phyloP scores from a whole-genome alignment of 2,113 vertebrate genomes.

The Plestiodon gilberti region DNA sequence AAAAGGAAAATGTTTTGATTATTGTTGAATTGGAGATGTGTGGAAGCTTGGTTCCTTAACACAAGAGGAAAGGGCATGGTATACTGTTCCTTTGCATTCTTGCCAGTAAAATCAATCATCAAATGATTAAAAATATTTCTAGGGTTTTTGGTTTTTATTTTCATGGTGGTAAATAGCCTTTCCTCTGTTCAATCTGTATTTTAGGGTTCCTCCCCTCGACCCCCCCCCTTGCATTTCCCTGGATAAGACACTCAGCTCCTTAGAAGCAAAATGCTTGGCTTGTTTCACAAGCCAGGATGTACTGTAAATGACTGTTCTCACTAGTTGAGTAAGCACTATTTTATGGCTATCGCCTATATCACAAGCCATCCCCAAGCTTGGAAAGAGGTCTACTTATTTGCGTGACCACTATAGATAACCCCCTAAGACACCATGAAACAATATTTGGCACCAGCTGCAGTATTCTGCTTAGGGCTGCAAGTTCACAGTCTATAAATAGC shows the following conservation, averaged over 20 bases:
- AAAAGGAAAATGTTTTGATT: slow-evolving; percentile 42
- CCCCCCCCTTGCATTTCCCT: slow-evolving; percentile 30
- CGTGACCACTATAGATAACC: not conserved
- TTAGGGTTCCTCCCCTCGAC: slow-evolving; percentile 31
- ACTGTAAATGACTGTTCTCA: not conserved
- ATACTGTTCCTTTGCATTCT: slow-evolving; percentile 50
- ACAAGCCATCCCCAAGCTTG: not conserved
- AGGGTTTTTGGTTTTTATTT: too few relatives aligned
- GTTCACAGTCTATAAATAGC: not conserved
- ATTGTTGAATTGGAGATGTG: slow-evolving; percentile 21
- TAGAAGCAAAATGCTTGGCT: accelerated
- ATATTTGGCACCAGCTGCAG: too few relatives aligned
- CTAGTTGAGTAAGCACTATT: not conserved
- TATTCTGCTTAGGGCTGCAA: not conserved
- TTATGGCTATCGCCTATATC: not conserved
- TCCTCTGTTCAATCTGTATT: slow-evolving; percentile 9
- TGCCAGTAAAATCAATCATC: slow-evolving; percentile 60
- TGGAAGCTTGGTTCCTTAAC: slow-evolving; percentile 18
- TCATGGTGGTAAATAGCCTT: slow-evolving; percentile 47
- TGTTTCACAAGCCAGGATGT: not conserved
- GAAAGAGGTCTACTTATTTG: not conserved
- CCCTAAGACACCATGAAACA: not conserved
- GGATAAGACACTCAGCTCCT: not conserved
- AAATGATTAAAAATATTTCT: slow-evolving; percentile 46
- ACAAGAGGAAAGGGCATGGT: slow-evolving; percentile 25